Evolutionary conservation across 2,888 invertebrate genomes (phyloP), one percentile per base, ranked within the genome.

Genomic region (Caenorhabditis sp.): DNA sequence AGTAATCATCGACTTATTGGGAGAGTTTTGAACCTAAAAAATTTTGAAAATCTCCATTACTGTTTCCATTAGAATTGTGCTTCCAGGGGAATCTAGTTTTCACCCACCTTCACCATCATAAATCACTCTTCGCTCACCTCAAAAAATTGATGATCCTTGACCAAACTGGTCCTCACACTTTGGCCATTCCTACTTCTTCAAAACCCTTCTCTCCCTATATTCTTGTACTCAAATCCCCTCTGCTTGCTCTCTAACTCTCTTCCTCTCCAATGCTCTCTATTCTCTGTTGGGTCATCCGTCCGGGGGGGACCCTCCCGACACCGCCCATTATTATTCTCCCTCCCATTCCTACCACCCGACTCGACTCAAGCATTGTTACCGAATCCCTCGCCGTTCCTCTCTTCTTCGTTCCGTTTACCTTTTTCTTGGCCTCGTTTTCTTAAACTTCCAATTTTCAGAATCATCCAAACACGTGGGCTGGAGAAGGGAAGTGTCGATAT

Each of bases 321-420:
- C 59, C 56, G 28, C 58, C 58, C 69, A 19, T 58, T 14, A 6
- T 31, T 6, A n/a, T 24, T 19, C 61, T 38, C 75, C 69, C n/a
- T n/a, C n/a, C n/a, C n/a, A n/a, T n/a, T 77, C 77, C 75, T 47
- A 63, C 72, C 72, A 72, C 69, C 77, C 77, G 70, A 69, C 77
- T 77, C 70, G 26, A 4, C 63, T 75, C 64, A 66, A 75, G 51
- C 61, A 63, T 54, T 51, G 31, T 77, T 76, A 69, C 51, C 68
- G 68, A 58, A 76, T 14, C 35, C 47, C n/a, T 49, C 58, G 44
- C 47, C 28, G 47, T 56, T 59, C 19, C 3, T 19, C 26, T 61
- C 61, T 22, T 61, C 47, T 35, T 51, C 22, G 10, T 51, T 10
- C 8, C 19, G 3, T 22, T 51, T 51, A 10, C 7, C 14, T 14